phyloP scores from a whole-genome alignment of 1,140 invertebrate species.

The Lepidostoma basale region DNA sequence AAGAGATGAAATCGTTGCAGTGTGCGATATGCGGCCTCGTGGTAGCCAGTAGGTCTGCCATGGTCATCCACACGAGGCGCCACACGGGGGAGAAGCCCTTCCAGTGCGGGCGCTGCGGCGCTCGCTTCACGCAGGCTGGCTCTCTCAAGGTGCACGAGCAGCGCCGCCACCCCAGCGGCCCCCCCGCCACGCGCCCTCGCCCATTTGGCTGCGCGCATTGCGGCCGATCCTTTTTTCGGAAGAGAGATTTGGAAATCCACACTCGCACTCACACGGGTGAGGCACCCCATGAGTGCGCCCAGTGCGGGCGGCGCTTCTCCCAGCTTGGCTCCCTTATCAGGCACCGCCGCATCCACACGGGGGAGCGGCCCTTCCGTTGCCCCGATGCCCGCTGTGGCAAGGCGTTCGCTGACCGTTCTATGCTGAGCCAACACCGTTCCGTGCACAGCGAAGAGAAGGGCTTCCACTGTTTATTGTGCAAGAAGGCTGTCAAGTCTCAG shows the following conservation, averaged over 20 bases:
- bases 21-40: constrained; percentile 36
- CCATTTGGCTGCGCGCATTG: constrained; percentile 62
- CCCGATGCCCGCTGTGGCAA: constrained; percentile 65
- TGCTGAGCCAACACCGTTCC: constrained; percentile 48
- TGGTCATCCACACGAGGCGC: constrained; percentile 66
- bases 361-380: constrained; percentile 72
- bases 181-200: constrained; percentile 52
- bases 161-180: constrained; percentile 55
- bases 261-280: constrained; percentile 53
- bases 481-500: constrained; percentile 50
- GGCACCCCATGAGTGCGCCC: constrained; percentile 51
- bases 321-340: constrained; percentile 50
- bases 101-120: constrained; percentile 59
- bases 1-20: constrained; percentile 49
- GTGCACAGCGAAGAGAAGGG: constrained; percentile 51
- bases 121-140: constrained; percentile 55
- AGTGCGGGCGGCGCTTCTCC: constrained; percentile 50
- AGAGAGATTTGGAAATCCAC: constrained; percentile 50
- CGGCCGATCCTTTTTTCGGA: constrained; percentile 61
- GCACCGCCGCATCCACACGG: constrained; percentile 78
- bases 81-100: constrained; percentile 63
- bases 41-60: constrained; percentile 8
- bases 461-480: constrained; percentile 51
- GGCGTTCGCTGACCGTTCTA: constrained; percentile 60
- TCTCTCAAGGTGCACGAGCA: constrained; percentile 54